Evolutionary conservation across 2,113 vertebrate species (phyloP).

Genomic region (Myanophis thanlyinensis): DNA sequence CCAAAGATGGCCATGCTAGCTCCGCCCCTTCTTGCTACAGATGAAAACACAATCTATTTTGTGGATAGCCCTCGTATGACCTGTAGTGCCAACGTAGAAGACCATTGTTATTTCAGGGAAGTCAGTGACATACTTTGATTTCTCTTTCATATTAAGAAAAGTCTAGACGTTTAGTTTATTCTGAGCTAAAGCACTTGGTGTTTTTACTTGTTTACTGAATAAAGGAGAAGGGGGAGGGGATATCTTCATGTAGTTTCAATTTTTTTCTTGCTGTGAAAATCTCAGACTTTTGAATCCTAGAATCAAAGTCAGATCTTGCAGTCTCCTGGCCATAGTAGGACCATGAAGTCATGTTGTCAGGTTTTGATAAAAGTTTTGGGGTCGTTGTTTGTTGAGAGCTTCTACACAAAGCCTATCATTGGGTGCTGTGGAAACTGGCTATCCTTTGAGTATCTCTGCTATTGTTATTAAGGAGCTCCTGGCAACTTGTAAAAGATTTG

Average conservation of each 20-base stretch:
- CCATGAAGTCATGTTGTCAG: too few species aligned
- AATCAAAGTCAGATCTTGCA: too few species aligned
- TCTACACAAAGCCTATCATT: background rate
- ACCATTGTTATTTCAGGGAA: background rate
- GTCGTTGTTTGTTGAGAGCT: background rate
- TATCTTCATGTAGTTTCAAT: too few species aligned
- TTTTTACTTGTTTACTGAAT: background rate
- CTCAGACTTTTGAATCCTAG: too few species aligned
- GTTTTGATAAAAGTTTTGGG: too few species aligned
- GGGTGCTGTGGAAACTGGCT: background rate
- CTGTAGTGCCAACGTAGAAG: background rate
- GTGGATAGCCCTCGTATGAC: too few species aligned
- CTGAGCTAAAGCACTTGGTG: background rate
- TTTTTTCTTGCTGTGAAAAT: too few species aligned
- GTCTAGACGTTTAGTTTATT: background rate
- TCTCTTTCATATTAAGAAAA: background rate
- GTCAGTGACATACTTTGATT: background rate
- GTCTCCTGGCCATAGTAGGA: too few species aligned
- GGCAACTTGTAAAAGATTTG: background rate
- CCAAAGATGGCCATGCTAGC: too few species aligned
- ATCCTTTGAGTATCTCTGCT: background rate
- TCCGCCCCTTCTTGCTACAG: too few species aligned
- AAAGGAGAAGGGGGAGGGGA: background rate
- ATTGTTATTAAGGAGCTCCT: background rate
- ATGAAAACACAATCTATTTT: too few species aligned